A percentile compares a stretch with the other conserved stretches of the same genome.
phyloP scores from a whole-genome alignment of 1,140 invertebrate genomes.

The Caligus rogercresseyi region DNA sequence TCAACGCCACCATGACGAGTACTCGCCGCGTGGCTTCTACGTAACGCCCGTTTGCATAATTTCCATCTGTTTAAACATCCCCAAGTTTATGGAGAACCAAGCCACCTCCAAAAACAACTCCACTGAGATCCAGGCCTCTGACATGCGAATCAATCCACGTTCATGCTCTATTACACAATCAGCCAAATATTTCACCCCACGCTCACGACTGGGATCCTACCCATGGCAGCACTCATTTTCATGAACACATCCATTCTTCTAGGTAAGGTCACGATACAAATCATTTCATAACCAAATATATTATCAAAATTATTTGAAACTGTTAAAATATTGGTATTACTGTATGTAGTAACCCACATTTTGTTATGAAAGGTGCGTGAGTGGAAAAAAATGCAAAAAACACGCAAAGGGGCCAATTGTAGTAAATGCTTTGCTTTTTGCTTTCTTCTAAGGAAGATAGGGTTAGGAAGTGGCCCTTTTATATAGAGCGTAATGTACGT shows the following conservation, averaged over 20 bases:
- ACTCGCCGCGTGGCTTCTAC: conserved; percentile 7
- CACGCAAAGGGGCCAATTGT: too few relatives aligned
- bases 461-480: too few relatives aligned
- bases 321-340: not conserved
- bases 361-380: too few relatives aligned
- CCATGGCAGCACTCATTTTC: conserved; percentile 12
- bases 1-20: conserved; percentile 14
- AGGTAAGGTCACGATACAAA: conserved; percentile 7
- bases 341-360: not conserved
- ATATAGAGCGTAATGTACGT: too few relatives aligned
- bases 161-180: conserved; percentile 18
- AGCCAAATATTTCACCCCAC: conserved; percentile 16
- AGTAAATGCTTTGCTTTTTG: too few relatives aligned
- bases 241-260: conserved; percentile 16
- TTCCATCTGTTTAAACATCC: conserved; percentile 17
- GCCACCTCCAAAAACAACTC: not conserved
- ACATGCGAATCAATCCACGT: conserved; percentile 19
- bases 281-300: not conserved
- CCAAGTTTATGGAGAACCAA: conserved; percentile 19
- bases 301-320: not conserved
- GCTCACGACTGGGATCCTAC: conserved; percentile 16
- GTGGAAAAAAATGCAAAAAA: too few relatives aligned
- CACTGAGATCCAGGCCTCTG: conserved; percentile 1
- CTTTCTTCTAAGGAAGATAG: too few relatives aligned
- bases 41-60: conserved; percentile 11